Percentiles rank a stretch among this genome's conserved stretches.
Conservation (phyloP, 2,113 vertebrate genomes). For the Larimichthys polyactis region DNA sequence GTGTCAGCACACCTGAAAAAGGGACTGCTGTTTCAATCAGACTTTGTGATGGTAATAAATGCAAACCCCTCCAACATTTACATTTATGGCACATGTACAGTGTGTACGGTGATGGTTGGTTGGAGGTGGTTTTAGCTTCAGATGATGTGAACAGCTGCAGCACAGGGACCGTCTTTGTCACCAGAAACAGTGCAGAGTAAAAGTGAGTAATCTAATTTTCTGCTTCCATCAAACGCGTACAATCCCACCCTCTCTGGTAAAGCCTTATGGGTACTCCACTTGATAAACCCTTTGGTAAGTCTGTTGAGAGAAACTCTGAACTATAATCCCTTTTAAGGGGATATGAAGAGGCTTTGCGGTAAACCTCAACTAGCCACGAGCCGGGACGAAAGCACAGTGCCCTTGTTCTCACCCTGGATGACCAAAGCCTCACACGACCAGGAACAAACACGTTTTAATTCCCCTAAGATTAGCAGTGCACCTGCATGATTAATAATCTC, state of each 20-base stretch:
- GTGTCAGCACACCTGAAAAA: slow-evolving; percentile 23
- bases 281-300: slow-evolving; percentile 67
- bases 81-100: slow-evolving; percentile 14
- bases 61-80: background rate
- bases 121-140: slow-evolving; percentile 28
- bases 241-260: slow-evolving; percentile 50
- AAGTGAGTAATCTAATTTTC: slow-evolving; percentile 76
- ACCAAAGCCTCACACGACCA: slow-evolving; percentile 35
- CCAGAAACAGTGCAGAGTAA: slow-evolving; percentile 58
- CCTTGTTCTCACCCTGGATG: slow-evolving; percentile 65
- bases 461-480: background rate
- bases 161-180: slow-evolving; percentile 49
- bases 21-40: background rate
- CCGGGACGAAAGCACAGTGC: slow-evolving; percentile 32
- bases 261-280: slow-evolving; percentile 59
- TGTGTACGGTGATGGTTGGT: slow-evolving; percentile 43
- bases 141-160: slow-evolving; percentile 40
- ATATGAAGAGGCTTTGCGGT: slow-evolving; percentile 75
- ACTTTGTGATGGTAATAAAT: background rate
- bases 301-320: slow-evolving; percentile 48
- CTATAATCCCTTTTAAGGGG: slow-evolving; percentile 81
- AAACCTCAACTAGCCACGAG: slow-evolving; percentile 61
- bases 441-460: slow-evolving; percentile 3
- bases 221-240: slow-evolving; percentile 69
- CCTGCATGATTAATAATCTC: slow-evolving; percentile 23